A percentile compares a stretch with the other conserved stretches of the same genome.
phyloP scores from a whole-genome alignment of 2,797 vertebrate genomes.

The Urocyon cinereoargenteus region DNA sequence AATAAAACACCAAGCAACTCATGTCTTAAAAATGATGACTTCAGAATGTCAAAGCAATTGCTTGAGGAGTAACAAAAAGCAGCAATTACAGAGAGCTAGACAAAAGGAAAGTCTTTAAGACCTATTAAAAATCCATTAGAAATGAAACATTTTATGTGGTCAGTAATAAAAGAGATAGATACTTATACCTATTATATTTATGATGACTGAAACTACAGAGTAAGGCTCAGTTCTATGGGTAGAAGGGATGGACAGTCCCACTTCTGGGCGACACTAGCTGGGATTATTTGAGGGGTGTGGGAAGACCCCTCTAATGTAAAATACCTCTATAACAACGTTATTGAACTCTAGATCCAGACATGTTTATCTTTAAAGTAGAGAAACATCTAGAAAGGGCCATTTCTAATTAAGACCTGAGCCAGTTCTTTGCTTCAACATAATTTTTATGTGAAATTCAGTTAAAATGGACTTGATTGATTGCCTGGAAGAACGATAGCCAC shows the following conservation, averaged over 20 bases:
- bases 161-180: neutral
- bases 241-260: neutral
- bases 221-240: neutral
- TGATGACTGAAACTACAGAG: neutral
- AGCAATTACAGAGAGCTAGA: neutral
- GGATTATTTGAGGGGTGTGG: neutral
- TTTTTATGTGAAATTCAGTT: constrained; percentile 45
- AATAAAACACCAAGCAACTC: neutral
- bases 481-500: neutral
- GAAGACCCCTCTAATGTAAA: neutral
- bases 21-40: constrained; percentile 31
- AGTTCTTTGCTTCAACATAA: constrained; percentile 19
- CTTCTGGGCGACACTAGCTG: neutral
- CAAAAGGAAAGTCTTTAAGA: neutral
- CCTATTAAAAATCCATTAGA: constrained; percentile 58
- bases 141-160: constrained; percentile 40
- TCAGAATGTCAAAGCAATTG: constrained; percentile 24
- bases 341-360: neutral
- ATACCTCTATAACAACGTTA: neutral
- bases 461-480: constrained; percentile 26
- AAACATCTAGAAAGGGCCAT: neutral
- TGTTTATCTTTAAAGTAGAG: neutral
- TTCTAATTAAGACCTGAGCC: neutral
- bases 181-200: neutral
- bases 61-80: constrained; percentile 26